Base-by-base conservation (phyloP, 53 echinoderm and acorn worm species). In the Glandiceps talaboti region DNA sequence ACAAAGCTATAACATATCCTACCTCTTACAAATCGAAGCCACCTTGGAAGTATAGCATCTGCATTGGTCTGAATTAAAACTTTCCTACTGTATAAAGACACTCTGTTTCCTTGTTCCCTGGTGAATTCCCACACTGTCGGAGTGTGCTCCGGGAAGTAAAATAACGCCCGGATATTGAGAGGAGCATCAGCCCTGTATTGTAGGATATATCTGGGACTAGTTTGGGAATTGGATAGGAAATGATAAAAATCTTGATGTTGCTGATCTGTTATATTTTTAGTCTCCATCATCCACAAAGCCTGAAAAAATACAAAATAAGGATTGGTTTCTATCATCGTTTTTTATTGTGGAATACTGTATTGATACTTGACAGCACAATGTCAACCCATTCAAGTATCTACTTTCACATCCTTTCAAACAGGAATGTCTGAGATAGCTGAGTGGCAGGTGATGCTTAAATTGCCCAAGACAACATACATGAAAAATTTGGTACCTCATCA, bases 41-140 rank as follows among this genome's bases (percentile, higher is more conserved):
- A 96, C 76, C 90, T 93, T 27, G 96, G 96, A 30, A 96, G 83
- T 33, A 96, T 96, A 76, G 92, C 90, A 83, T 93, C 91, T 26
- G 96, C 87, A 74, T 87, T 86, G 28, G 87, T 87, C 77, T 96
- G 96, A 76, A 96, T 96, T 74, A 96, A 86, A 20, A 96, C 90
- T 82, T 91, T 88, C 26, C 96, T 86, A 31, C 96, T 92, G 75
- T 93, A 96, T 75, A 96, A 90, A 0, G 96, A 90, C 64, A 96
- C 87, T 28, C 96, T 92, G 74, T 92, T 93, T 33, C 83, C 83
- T 29, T 90, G 81, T 79, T 96, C 90, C 82, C 92, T 92, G 31
- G 92, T 93, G 32, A 86, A 83, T 90, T 96, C 96, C 96, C 96
- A 96, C 88, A 93, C 88, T 25, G 92, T 88, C 14, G 96, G 96